Base-by-base conservation (phyloP, 2,888 invertebrate species). In the Yponomeuta evonymella region DNA sequence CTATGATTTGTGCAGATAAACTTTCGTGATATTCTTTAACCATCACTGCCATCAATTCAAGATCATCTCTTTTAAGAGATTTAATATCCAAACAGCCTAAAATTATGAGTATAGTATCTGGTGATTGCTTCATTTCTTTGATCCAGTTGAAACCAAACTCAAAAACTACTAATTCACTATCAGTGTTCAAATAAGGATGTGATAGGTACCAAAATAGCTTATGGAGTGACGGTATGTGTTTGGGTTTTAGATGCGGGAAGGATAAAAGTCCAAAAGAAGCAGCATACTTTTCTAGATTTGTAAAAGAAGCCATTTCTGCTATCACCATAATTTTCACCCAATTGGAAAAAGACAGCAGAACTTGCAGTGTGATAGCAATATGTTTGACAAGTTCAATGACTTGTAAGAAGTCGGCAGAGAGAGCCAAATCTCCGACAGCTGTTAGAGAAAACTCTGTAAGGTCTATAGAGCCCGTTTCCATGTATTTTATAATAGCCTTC, bases 161-260 rank as follows among this genome's bases (percentile, higher is more conserved):
- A 71, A 89, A 91, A 0, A 89, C 86, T 69, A 83, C 78, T 67
- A 85, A 73, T 76, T 92, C 92, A 75, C 74, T 81, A 2, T 78
- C 75, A 1, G 79, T 73, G 73, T 87, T 79, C 72, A 91, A 79
- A 74, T 85, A 83, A 68, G 89, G 84, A 73, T 91, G 89, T 30
- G 90, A 90, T 12, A 92, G 78, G 72, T 90, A 91, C 90, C 91
- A 92, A 63, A 81, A 84, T 0, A 92, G 76, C 74, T 79, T 85
- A 5, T 82, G 74, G 48, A 91, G 77, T 63, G 83, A 76, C 33
- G 83, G 80, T 67, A 90, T 80, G 72, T 78, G 78, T 70, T 84
- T 78, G 10, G 84, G 79, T 70, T 82, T 83, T 87, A 90, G 87
- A 9, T 72, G 71, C 71, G 84, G 82, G 72, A 91, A 90, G 12